Evolutionary conservation across 2,888 invertebrate genomes (phyloP), one percentile per base, ranked within the genome.

Genomic region (Mesoligia furuncula): DNA sequence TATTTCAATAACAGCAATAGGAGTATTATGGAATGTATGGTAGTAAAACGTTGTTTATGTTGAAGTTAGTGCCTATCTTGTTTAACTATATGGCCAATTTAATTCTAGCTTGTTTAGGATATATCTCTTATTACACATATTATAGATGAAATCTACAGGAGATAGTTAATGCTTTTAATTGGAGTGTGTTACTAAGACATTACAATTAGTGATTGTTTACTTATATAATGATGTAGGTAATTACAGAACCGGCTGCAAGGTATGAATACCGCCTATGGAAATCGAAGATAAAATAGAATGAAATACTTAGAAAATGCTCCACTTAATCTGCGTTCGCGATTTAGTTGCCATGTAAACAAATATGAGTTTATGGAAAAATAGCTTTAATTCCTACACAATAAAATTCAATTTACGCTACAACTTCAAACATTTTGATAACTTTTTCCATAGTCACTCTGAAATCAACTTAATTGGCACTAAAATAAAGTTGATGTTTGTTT

Each of bases 31-130:
- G 68, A 84, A 83, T 48, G 65, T 72, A 15, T 61, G 68, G 36
- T 61, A 65, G 31, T 84, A 69, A 84, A 83, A 57, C 42, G 54
- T 48, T 54, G 70, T 79, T 79, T 74, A 84, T 71, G 51, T 42
- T 64, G 24, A 73, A 62, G 54, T 73, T 62, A 71, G 79, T 62
- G 61, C 17, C 61, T 70, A 78, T 79, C 61, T 62, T 70, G 59
- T 64, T 62, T 71, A 27, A 68, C 57, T 74, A 42, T 67, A 71
- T 17, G 31, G 27, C 39, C 39, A 74, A 67, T 82, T 84, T 79
- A 79, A 64, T 77, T 31, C 1, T 51, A 51, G 57, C 70, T 39
- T 61, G 48, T 62, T 48, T n/a, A 36, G n/a, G 27, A n/a, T 39
- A n/a, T 39, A 42, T 73, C 39, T 51, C n/a, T 73, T n/a, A 79